phyloP scores from a whole-genome alignment of 2,888 invertebrate species.

The Dryomyza anilis region DNA sequence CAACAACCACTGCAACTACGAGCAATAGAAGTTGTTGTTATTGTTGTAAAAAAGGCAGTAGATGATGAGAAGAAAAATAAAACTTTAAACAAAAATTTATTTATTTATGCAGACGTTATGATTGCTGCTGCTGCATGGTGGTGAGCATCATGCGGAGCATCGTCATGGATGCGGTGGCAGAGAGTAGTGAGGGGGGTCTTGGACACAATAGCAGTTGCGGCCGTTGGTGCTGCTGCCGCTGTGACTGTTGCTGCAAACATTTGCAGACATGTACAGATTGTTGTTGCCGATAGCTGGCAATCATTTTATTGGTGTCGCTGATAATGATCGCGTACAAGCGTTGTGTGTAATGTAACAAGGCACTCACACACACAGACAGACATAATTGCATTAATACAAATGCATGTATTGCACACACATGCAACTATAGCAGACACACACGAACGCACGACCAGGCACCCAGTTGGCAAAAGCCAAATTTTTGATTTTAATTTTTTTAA shows the following conservation, averaged over 20 bases:
- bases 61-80: neutral
- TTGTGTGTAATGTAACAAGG: neutral
- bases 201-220: no score
- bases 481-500: no score
- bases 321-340: slow-evolving; percentile 41
- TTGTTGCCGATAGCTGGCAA: slow-evolving; percentile 47
- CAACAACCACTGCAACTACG: neutral
- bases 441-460: neutral
- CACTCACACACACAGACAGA: neutral
- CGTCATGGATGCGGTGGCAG: neutral
- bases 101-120: slow-evolving; percentile 26
- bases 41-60: neutral
- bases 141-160: neutral
- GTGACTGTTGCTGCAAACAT: slow-evolving; percentile 19
- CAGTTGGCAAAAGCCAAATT: neutral
- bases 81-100: slow-evolving; percentile 16
- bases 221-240: neutral
- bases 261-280: slow-evolving; percentile 30
- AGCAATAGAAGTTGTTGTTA: neutral
- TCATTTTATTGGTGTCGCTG: slow-evolving; percentile 55
- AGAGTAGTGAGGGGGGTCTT: no score
- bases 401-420: neutral
- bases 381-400: neutral
- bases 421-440: neutral
- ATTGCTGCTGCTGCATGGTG: neutral